phyloP scores from a whole-genome alignment of 2,888 invertebrate species.

The Limnephilus rhombicus region DNA sequence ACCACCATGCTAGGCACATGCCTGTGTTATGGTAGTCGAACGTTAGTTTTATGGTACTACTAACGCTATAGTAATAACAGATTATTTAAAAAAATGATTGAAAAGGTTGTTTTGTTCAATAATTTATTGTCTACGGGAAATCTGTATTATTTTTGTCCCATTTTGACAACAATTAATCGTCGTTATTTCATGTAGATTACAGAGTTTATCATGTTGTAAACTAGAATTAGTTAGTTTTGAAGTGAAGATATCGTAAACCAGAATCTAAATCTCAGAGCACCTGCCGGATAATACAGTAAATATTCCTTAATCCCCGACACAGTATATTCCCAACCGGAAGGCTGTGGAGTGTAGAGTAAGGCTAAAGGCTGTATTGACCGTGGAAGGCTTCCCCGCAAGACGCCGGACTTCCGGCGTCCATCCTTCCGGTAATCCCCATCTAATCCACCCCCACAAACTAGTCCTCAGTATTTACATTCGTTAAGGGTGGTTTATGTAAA shows the following conservation, averaged over 20 bases:
- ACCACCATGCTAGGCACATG: too few relatives aligned
- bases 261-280: conserved; percentile 8
- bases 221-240: not conserved
- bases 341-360: conserved; percentile 1
- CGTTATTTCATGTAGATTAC: not conserved
- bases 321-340: conserved; percentile 48
- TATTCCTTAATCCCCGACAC: conserved; percentile 50
- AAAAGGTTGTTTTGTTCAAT: too few relatives aligned
- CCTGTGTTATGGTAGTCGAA: too few relatives aligned
- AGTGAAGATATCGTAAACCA: not conserved
- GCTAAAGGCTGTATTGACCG: conserved; percentile 47
- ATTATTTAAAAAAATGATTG: too few relatives aligned
- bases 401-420: conserved; percentile 56
- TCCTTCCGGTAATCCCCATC: conserved; percentile 53
- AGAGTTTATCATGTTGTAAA: not conserved
- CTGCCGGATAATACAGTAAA: conserved; percentile 37
- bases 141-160: too few relatives aligned
- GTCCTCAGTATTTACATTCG: conserved; percentile 64
- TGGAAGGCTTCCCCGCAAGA: conserved; percentile 55
- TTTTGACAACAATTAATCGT: not conserved
- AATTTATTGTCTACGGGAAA: too few relatives aligned
- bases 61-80: too few relatives aligned
- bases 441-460: conserved; percentile 54
- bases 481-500: conserved; percentile 62
- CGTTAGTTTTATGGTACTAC: too few relatives aligned